Evolutionary conservation across 2,888 invertebrate species (phyloP).

Genomic region (Criorhina ranunculi): DNA sequence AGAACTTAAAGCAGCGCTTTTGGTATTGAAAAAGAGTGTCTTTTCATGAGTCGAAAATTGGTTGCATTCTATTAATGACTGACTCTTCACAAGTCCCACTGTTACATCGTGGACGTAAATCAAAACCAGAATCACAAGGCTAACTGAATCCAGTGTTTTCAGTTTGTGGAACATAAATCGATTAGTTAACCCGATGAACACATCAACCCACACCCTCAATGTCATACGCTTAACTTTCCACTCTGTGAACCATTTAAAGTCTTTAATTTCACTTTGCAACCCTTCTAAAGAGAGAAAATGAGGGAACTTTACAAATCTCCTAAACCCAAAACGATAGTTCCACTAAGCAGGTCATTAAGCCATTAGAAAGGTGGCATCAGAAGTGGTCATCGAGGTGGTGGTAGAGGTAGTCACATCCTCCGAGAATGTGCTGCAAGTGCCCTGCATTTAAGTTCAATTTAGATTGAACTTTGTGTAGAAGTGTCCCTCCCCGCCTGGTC

Average conservation of each 20-base stretch:
- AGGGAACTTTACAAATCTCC: slow-evolving; percentile 35
- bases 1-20: too few relatives aligned
- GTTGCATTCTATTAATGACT: too few relatives aligned
- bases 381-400: neutral
- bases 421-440: slow-evolving; percentile 39
- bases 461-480: slow-evolving; percentile 8
- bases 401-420: neutral
- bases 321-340: slow-evolving; percentile 42
- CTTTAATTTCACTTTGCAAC: slow-evolving; percentile 43
- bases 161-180: neutral
- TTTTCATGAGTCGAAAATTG: too few relatives aligned
- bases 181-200: neutral
- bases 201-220: neutral
- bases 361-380: slow-evolving; percentile 47
- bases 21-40: too few relatives aligned
- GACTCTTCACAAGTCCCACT: too few relatives aligned
- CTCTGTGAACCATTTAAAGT: slow-evolving; percentile 1
- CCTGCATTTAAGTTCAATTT: slow-evolving; percentile 62
- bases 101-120: too few relatives aligned
- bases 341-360: slow-evolving; percentile 72
- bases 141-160: too few relatives aligned
- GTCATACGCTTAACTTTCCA: neutral
- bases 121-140: too few relatives aligned
- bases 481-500: slow-evolving; percentile 34
- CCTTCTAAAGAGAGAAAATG: neutral